Conservation (phyloP, 2,888 invertebrate genomes). For the Watsonalla cultraria region DNA sequence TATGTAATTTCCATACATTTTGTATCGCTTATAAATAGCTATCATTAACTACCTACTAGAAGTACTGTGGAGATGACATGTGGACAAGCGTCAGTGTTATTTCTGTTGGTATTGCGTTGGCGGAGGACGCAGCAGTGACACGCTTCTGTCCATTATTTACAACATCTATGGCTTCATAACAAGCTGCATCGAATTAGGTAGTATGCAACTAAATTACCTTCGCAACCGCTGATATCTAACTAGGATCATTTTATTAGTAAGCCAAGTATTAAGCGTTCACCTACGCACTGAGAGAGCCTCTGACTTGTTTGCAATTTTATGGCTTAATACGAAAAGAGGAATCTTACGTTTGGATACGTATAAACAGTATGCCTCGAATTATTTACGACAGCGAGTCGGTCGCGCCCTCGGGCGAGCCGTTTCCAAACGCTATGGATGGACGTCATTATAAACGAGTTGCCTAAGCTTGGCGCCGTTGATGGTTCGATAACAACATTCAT, state of each 20-base stretch:
- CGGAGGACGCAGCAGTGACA: slow-evolving; percentile 23
- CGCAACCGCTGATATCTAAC: slow-evolving; percentile 13
- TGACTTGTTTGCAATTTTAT: slow-evolving; percentile 41
- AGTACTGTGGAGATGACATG: no score
- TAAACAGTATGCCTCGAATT: slow-evolving; percentile 64
- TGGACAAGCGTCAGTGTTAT: slow-evolving; percentile 7
- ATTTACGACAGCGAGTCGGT: slow-evolving; percentile 51
- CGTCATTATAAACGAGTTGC: slow-evolving; percentile 43
- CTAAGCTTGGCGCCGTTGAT: slow-evolving; percentile 46
- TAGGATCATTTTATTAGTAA: slow-evolving; percentile 19
- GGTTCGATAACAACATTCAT: slow-evolving; percentile 34
- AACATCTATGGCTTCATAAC: slow-evolving; percentile 29
- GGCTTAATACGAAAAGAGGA: slow-evolving; percentile 59
- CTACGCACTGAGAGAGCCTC: slow-evolving; percentile 32
- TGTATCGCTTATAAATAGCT: no score
- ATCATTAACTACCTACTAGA: no score
- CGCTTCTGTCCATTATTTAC: slow-evolving; percentile 36
- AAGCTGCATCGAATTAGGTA: slow-evolving; percentile 31
- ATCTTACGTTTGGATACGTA: slow-evolving; percentile 55
- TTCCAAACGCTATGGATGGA: slow-evolving; percentile 48
- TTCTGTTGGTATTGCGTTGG: slow-evolving; percentile 22
- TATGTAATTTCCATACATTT: no score
- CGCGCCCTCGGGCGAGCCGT: slow-evolving; percentile 41
- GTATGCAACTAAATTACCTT: slow-evolving; percentile 38
- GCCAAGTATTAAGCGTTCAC: slow-evolving; percentile 31